Conservation (phyloP, 2,113 vertebrate species). For the Tachysurus fulvidraco region DNA sequence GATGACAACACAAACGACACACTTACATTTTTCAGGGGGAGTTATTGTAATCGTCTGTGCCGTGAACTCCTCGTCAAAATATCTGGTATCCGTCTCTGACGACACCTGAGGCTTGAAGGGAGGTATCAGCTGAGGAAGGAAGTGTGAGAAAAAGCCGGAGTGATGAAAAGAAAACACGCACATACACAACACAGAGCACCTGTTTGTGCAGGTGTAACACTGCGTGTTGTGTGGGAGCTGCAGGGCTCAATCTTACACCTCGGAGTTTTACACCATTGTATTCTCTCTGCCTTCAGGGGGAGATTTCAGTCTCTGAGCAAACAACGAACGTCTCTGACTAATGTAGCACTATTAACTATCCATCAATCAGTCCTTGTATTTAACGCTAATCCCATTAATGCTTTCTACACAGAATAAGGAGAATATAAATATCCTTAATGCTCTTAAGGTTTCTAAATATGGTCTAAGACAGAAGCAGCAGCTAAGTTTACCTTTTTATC, state of each 20-base stretch:
- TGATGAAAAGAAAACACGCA: slow-evolving; percentile 22
- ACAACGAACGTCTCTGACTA: background rate
- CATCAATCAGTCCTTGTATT: background rate
- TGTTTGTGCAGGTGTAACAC: slow-evolving; percentile 52
- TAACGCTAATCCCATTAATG: background rate
- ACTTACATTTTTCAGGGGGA: slow-evolving; percentile 82
- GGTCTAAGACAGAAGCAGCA: background rate
- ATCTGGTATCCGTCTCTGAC: slow-evolving; percentile 82
- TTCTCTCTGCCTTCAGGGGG: slow-evolving; percentile 2
- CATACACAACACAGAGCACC: slow-evolving; percentile 17
- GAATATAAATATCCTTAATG: background rate
- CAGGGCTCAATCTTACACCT: slow-evolving; percentile 51
- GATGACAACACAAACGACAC: slow-evolving; percentile 14
- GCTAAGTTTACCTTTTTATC: slow-evolving; percentile 88
- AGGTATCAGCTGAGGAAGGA: slow-evolving; percentile 71
- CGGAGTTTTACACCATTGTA: slow-evolving; percentile 24
- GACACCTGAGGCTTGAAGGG: slow-evolving; percentile 83
- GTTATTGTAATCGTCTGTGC: slow-evolving; percentile 84
- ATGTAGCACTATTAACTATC: background rate
- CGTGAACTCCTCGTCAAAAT: slow-evolving; percentile 84
- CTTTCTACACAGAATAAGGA: background rate
- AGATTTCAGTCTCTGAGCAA: background rate
- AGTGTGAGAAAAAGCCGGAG: slow-evolving; percentile 16
- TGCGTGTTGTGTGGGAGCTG: slow-evolving; percentile 41
- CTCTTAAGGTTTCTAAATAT: background rate